Evolutionary conservation across 2,113 vertebrate species (phyloP), one percentile per base, ranked within the genome.

Genomic region (Centrocercus urophasianus): DNA sequence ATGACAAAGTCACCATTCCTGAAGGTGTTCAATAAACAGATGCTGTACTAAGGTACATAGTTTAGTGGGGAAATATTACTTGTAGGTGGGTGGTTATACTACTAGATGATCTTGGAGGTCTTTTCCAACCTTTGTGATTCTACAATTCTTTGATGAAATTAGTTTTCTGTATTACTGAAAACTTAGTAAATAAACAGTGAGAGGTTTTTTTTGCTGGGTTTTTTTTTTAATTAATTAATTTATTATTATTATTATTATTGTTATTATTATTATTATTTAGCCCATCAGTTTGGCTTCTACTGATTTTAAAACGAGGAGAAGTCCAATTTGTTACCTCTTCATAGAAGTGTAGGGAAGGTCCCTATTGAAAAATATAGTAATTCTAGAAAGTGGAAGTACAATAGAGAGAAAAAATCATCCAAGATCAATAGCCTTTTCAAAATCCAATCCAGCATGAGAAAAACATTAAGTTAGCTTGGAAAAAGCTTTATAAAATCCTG

Each of bases 381-480:
- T 12, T 3, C 7, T 83, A 30, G 24, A 66, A 93, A 91, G 14
- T 64, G 30, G 86, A 95, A 91, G 43, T 38, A 83, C 25, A 91
- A 28, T 80, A 38, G 83, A 73, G 71, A 60, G 60, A 80, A 79
- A 89, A 94, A 94, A 79, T 36, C 24, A 80, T 88, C 93, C 24
- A 48, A 67, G 63, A 89, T 93, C 87, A 91, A 95, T 86, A 93
- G 19, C 15, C 25, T 79, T 88, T 79, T 64, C 56, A 79, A 83
- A 88, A 28, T 75, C 60, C 90, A 94, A 83, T 88, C 56, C 67
- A 92, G 66, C 80, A 59, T 65, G 91, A 95, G 78, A 67, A 95
- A 52, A 91, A 20, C 67, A 96, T 20, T 89, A 79, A 95, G 94
- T 93, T 95, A 89, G 25, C 80, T 97, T 94, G 66, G 63, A 95